Base-by-base conservation (phyloP, 2,113 vertebrate genomes). In the Pelvicachromis taeniatus region DNA sequence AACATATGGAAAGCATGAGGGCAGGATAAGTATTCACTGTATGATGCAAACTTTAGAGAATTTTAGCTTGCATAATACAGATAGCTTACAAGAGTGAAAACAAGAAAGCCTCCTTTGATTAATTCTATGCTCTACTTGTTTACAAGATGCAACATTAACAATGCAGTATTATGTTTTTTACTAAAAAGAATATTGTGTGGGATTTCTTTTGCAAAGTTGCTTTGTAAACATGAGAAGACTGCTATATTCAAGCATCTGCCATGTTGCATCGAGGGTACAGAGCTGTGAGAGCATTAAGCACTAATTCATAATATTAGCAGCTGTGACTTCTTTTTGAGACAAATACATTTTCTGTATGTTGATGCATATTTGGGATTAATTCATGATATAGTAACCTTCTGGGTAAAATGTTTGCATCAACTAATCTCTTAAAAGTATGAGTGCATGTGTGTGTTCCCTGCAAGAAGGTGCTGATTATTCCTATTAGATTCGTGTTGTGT, bases 401-500 rank as follows among this genome's bases (percentile, higher is more conserved):
- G 85, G 35, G 54, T 86, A 77, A 84, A 82, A 88, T 29, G 78
- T 55, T 90, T 87, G 81, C 33, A 33, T 87, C 52, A 80, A 85
- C 65, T 91, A 68, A 91, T 87, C 48, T 13, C 16, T 52, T 61
- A 16, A 84, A 83, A 77, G 59, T 84, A 54, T 65, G 63, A 3
- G 56, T 65, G 68, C 80, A 75, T 86, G 79, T 78, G 80, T 85
- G 5, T 84, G 52, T n/a, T 59, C 65, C 88, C 52, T 89, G 87
- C 85, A 90, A 91, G 83, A 94, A 94, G 91, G 91, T 94, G 92
- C 94, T 95, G 94, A 96, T 95, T 94, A 94, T 94, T 93, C 85
- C 88, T 93, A 95, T 95, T 96, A 95, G 94, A 95, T 88, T 85
- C 84, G 85, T 94, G 91, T 93, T 94, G 93, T 95, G 94, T 96